Base-by-base conservation (phyloP, 1,140 invertebrate species). In the Achatina immaculata region DNA sequence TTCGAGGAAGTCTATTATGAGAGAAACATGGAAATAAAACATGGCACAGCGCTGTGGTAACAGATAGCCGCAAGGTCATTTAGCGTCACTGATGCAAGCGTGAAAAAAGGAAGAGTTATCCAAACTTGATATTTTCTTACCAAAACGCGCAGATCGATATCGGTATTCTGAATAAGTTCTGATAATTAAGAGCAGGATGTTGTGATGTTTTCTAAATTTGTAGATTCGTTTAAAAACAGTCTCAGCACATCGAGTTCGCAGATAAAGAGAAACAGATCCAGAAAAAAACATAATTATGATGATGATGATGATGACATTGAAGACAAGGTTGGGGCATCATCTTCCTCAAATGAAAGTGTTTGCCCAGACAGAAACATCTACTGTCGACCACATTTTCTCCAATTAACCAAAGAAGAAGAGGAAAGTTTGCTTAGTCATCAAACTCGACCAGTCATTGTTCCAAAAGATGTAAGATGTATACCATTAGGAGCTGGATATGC, bases 401-500 rank as follows among this genome's bases (percentile, higher is more conserved):
- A 58, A 16, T 28, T 77, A 36, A 31, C 74, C 6, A 36, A 62
- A 21, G 48, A 77, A n/a, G 74, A 77, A 38, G 74, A 77, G 51
- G 42, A 77, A 1, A 24, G 2, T 36, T 77, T 31, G 9, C 11
- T 7, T 9, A 43, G 42, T 62, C 74, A 77, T 77, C 3, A 38
- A 3, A 36, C 36, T 40, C 31, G 74, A 24, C 48, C 55, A 38
- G 42, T 77, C 19, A 58, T 77, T 62, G 36, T 40, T 2, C 36
- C 74, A 40, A 77, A 65, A 28, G 55, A 77, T 65, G 16, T 28
- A n/a, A 36, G 24, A 7, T 21, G 38, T 3, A 58, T 62, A 36
- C 48, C 74, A 38, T 51, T 77, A 55, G 36, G 42, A 77, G 74
- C 74, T 28, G 74, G 74, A 24, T 77, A 77, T 77, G 74, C 74